These are phyloP conservation scores for Nannobrachium achirus DNA, from an alignment of 2,113 vertebrate species.

Conservation along the genomic window DNA sequence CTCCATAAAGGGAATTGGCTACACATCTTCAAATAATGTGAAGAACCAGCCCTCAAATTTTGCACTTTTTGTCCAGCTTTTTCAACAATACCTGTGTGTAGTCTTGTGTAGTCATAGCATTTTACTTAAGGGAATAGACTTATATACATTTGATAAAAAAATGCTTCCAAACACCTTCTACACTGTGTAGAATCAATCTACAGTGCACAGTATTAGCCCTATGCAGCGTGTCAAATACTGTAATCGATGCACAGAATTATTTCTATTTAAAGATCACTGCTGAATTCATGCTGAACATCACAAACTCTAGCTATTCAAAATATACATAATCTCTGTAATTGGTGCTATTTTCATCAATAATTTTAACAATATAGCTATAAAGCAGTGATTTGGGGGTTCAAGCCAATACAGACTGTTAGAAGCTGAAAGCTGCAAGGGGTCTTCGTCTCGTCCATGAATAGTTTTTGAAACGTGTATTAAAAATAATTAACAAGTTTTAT, in stretches of 20 bases:
- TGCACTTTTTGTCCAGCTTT: conserved; percentile 82
- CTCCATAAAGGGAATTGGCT: conserved; percentile 95
- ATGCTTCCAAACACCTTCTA: conserved; percentile 76
- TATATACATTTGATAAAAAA: conserved; percentile 82
- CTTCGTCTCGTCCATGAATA: too few species aligned
- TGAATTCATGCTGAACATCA: conserved; percentile 34
- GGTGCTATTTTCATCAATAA: conserved; percentile 44
- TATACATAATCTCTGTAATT: conserved; percentile 30
- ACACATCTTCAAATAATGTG: conserved; percentile 95
- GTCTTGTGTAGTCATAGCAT: conserved; percentile 88
- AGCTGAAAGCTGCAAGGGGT: too few species aligned
- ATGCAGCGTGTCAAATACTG: conserved; percentile 82
- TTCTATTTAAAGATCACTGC: conserved; percentile 25
- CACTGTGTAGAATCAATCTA: conserved; percentile 54
- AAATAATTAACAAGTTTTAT: too few species aligned
- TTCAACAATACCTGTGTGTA: conserved; percentile 14
- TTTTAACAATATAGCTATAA: background rate
- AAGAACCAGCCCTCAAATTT: conserved; percentile 95
- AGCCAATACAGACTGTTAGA: too few species aligned
- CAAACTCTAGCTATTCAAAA: conserved; percentile 31
- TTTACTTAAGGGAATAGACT: conserved; percentile 86
- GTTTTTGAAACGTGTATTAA: too few species aligned
- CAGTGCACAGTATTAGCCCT: conserved; percentile 75
- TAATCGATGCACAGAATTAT: conserved; percentile 9
- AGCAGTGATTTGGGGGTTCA: too few species aligned